phyloP scores from a whole-genome alignment of 35 echinoderm and acorn worm genomes.

The Lytechinus pictus region DNA sequence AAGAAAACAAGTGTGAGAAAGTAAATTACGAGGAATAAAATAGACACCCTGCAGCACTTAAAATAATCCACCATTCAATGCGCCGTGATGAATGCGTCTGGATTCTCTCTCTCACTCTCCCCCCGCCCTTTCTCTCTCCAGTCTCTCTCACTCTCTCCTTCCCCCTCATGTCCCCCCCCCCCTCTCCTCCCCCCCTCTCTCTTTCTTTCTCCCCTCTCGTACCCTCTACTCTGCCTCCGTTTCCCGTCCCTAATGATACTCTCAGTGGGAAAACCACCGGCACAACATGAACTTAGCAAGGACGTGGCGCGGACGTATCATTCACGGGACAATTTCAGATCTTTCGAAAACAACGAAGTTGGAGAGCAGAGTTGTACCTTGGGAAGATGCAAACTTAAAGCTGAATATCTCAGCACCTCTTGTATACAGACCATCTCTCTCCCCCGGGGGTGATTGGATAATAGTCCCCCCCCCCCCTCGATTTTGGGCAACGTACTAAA shows the following conservation, averaged over 20 bases:
- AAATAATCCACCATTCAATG: not conserved
- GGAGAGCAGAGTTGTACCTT: too few species aligned
- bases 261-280: too few species aligned
- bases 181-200: not conserved
- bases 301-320: too few species aligned
- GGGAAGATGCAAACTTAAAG: not conserved
- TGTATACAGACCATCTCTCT: not conserved
- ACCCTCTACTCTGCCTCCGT: not conserved
- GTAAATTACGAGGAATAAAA: not conserved
- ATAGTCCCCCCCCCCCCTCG: not conserved
- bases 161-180: too few species aligned
- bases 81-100: not conserved
- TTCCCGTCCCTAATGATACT: not conserved
- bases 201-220: not conserved
- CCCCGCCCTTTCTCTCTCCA: not conserved
- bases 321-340: too few species aligned
- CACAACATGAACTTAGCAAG: too few species aligned
- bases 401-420: not conserved
- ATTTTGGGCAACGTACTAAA: too few species aligned
- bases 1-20: not conserved
- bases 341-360: too few species aligned
- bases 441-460: too few species aligned
- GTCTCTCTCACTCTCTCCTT: not conserved
- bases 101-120: not conserved
- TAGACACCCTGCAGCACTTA: not conserved